Conservation (phyloP, 2,797 vertebrate genomes). For the Arrhamphus sclerolepis region DNA sequence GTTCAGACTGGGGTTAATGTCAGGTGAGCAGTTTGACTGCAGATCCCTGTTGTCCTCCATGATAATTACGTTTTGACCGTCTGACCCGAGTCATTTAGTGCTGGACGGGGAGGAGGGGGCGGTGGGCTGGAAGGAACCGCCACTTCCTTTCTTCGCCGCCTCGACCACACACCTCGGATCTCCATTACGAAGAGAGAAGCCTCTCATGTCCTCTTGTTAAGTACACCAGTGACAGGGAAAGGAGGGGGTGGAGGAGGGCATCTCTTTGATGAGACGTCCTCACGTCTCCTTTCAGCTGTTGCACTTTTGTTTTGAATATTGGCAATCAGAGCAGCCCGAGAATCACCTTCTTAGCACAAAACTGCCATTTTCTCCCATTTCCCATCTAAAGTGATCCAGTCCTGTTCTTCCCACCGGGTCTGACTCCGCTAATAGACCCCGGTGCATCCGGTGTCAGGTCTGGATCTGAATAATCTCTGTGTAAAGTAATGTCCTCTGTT, state of each 20-base stretch:
- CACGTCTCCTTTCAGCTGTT: slow-evolving; percentile 39
- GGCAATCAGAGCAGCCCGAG: slow-evolving; percentile 66
- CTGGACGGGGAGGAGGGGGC: background rate
- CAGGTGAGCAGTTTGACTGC: slow-evolving; percentile 75
- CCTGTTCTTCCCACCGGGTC: slow-evolving; percentile 58
- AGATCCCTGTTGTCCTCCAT: slow-evolving; percentile 53
- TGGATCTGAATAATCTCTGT: slow-evolving; percentile 78
- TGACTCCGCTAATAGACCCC: slow-evolving; percentile 72
- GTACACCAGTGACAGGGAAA: slow-evolving; percentile 55
- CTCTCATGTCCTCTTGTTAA: slow-evolving; percentile 72
- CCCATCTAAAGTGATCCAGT: slow-evolving; percentile 63
- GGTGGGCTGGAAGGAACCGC: slow-evolving; percentile 48
- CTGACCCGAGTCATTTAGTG: slow-evolving; percentile 74
- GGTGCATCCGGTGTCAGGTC: slow-evolving; percentile 78
- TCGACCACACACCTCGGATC: slow-evolving; percentile 56
- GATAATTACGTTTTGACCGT: slow-evolving; percentile 78
- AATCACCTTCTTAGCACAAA: slow-evolving; percentile 46
- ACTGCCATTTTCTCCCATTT: slow-evolving; percentile 64
- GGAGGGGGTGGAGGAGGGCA: slow-evolving; percentile 20
- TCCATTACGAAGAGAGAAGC: slow-evolving; percentile 69
- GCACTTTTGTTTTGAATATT: slow-evolving; percentile 61
- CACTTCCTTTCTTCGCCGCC: slow-evolving; percentile 61
- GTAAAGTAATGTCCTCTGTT: slow-evolving; percentile 80
- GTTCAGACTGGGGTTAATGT: slow-evolving; percentile 76
- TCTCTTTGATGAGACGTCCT: slow-evolving; percentile 45